A percentile compares a stretch with the other conserved stretches of the same genome.
phyloP scores from a whole-genome alignment of 2,797 vertebrate genomes.

The Chiloscyllium punctatum region DNA sequence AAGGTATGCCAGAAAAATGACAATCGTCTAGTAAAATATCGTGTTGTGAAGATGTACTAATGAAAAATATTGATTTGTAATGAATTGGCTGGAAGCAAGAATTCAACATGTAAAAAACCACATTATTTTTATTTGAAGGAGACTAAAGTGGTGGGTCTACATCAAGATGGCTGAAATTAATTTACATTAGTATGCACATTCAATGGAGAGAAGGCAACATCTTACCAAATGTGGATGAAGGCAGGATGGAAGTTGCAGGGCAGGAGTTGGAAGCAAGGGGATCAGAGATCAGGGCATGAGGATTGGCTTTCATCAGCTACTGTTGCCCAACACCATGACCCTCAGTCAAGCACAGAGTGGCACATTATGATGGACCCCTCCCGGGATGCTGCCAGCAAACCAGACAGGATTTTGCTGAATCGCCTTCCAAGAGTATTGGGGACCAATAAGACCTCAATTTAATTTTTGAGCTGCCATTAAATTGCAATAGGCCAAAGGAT shows the following conservation, averaged over 20 bases:
- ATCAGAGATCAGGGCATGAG: not conserved
- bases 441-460: not conserved
- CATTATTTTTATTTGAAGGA: too few relatives aligned
- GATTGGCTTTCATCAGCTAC: not conserved
- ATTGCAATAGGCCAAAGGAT: not conserved
- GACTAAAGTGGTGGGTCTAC: too few relatives aligned
- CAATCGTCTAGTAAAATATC: not conserved
- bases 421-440: not conserved
- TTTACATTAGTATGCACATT: too few relatives aligned
- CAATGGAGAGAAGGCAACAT: too few relatives aligned
- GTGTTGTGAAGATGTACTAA: too few relatives aligned
- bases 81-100: too few relatives aligned
- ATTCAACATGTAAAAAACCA: too few relatives aligned
- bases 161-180: too few relatives aligned
- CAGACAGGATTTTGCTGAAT: not conserved
- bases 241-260: not conserved
- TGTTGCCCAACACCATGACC: too few relatives aligned
- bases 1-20: not conserved
- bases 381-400: not conserved
- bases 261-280: not conserved
- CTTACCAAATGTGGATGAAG: not conserved
- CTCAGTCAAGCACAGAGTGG: not conserved
- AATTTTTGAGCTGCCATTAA: not conserved
- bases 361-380: too few relatives aligned
- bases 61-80: too few relatives aligned